These are phyloP conservation scores for Malacoctenus gilli DNA, from an alignment of 2,797 vertebrate species.

Conservation along the genomic window DNA sequence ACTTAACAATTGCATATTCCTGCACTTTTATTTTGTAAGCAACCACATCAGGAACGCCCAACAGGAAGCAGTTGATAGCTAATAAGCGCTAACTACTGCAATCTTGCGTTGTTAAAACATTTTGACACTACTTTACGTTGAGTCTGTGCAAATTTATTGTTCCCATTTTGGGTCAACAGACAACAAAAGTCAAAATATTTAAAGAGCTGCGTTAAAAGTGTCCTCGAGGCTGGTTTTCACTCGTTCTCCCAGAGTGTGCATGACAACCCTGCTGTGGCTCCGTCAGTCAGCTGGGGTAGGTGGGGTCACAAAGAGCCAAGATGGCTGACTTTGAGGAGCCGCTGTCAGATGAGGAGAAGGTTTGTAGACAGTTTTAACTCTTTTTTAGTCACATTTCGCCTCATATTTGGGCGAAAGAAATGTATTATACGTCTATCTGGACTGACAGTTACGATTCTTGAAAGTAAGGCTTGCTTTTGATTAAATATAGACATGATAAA, in stretches of 20 bases:
- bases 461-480: background rate
- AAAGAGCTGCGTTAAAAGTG: background rate
- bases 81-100: constrained; percentile 14
- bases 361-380: constrained; percentile 60
- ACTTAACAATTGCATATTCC: too few relatives aligned
- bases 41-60: background rate
- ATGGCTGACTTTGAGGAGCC: constrained; percentile 96
- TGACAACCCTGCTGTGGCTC: constrained; percentile 2
- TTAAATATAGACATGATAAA: constrained; percentile 7
- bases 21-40: constrained; percentile 62
- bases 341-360: constrained; percentile 96
- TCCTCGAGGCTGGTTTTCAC: too few relatives aligned
- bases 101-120: constrained; percentile 9
- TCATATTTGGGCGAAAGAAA: background rate
- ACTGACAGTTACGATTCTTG: background rate
- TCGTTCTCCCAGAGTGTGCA: background rate
- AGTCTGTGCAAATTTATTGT: background rate
- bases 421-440: background rate
- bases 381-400: constrained; percentile 25
- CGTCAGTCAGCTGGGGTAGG: constrained; percentile 77
- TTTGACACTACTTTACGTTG: background rate
- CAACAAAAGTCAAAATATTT: background rate
- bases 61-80: constrained; percentile 18
- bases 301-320: constrained; percentile 87
- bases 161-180: background rate